Evolutionary conservation across 2,113 vertebrate genomes (phyloP).

Genomic region (Marcusenius ussheri): DNA sequence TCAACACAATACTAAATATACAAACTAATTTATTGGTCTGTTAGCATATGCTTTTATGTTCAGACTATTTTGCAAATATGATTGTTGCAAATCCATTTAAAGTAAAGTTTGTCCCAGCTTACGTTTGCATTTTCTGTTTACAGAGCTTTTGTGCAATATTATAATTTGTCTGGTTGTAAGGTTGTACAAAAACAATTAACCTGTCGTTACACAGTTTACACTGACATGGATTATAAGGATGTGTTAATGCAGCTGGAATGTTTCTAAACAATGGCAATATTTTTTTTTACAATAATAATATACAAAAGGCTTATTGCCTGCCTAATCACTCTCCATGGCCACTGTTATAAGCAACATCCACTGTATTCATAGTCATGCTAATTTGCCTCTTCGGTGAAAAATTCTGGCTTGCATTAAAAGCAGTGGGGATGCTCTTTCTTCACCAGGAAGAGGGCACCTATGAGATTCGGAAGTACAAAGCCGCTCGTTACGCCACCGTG

Average conservation of each 20-base stretch:
- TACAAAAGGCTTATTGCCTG: not conserved
- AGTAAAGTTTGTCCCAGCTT: not conserved
- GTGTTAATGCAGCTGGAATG: not conserved
- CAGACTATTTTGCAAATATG: not conserved
- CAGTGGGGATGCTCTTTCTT: not conserved
- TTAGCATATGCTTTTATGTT: not conserved
- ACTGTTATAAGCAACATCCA: not conserved
- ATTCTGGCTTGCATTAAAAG: not conserved
- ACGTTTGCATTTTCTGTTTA: not conserved
- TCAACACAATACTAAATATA: not conserved
- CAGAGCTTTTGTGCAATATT: not conserved
- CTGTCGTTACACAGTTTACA: not conserved
- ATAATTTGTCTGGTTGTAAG: not conserved
- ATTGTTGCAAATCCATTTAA: not conserved
- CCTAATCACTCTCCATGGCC: not conserved
- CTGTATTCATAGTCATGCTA: not conserved
- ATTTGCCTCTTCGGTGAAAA: not conserved
- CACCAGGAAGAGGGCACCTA: conserved; percentile 72
- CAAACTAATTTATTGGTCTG: not conserved
- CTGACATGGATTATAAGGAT: not conserved
- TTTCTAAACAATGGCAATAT: not conserved
- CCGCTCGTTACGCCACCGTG: conserved; percentile 62
- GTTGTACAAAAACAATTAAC: not conserved
- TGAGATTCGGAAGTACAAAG: conserved; percentile 74
- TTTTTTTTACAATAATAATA: not conserved